Conservation (phyloP, 1,140 invertebrate species). For the Eueides isabella region DNA sequence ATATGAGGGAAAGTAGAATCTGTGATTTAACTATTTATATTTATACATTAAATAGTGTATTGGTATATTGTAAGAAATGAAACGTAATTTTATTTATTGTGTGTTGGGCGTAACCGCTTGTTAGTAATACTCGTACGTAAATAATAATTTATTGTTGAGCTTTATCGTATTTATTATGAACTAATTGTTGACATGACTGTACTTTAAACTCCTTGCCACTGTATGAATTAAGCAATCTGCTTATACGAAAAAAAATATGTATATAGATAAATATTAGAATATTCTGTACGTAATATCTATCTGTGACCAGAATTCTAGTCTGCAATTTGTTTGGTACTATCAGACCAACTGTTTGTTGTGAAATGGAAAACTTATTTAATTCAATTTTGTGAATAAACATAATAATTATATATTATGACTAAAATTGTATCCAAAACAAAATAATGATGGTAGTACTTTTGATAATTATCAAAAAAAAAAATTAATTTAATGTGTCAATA, state of each 20-base stretch:
- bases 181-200: conserved; percentile 35
- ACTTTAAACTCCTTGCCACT: conserved; percentile 67
- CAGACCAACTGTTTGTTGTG: not conserved
- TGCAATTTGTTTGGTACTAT: conserved; percentile 34
- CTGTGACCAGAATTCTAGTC: conserved; percentile 76
- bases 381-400: not conserved
- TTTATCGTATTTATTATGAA: conserved; percentile 31
- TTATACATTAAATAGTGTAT: conserved; percentile 39
- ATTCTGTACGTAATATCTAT: conserved; percentile 26
- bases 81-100: conserved; percentile 47
- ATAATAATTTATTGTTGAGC: conserved; percentile 48
- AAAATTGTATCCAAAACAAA: not conserved
- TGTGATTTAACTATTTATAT: conserved; percentile 81
- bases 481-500: no score
- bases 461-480: not conserved
- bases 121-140: conserved; percentile 46
- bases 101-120: conserved; percentile 40
- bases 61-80: conserved; percentile 15
- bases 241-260: not conserved
- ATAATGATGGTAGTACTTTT: not conserved
- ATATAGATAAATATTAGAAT: not conserved
- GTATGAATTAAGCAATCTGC: conserved; percentile 28
- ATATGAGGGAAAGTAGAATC: conserved; percentile 73
- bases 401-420: not conserved
- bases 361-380: not conserved